A percentile compares a stretch with the other conserved stretches of the same genome.
Evolutionary conservation across 2,888 invertebrate genomes (phyloP).

Genomic region (Beris chalybata): DNA sequence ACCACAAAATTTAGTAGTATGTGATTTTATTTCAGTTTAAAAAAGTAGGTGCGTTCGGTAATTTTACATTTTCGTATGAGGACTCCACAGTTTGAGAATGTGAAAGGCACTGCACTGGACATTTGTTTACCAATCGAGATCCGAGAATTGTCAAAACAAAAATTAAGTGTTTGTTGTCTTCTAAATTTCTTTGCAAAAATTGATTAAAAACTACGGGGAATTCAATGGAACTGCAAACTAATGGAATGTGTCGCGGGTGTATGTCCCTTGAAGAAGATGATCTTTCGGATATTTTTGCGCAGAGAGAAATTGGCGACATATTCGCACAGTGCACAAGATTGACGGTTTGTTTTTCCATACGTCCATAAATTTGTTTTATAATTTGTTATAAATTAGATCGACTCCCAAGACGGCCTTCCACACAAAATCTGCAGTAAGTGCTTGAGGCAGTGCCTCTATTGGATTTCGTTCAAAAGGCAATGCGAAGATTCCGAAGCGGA

Average conservation of each 20-base stretch:
- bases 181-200: too few relatives aligned
- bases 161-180: too few relatives aligned
- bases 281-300: neutral
- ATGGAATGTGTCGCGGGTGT: slow-evolving; percentile 19
- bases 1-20: too few relatives aligned
- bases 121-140: too few relatives aligned
- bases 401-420: slow-evolving; percentile 56
- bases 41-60: too few relatives aligned
- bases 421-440: slow-evolving; percentile 56
- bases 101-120: too few relatives aligned
- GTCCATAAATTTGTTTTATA: neutral
- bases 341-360: slow-evolving; percentile 14
- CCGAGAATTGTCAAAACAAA: too few relatives aligned
- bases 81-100: too few relatives aligned
- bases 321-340: slow-evolving; percentile 30
- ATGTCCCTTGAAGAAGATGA: neutral
- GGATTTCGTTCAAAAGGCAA: slow-evolving; percentile 56
- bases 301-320: slow-evolving; percentile 5
- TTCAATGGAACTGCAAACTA: neutral
- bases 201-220: too few relatives aligned
- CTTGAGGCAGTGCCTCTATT: slow-evolving; percentile 54
- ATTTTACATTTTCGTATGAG: too few relatives aligned
- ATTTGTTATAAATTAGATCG: slow-evolving; percentile 48
- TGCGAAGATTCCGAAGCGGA: slow-evolving; percentile 56
- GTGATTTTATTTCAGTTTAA: too few relatives aligned